Percentiles rank a stretch among this genome's conserved stretches.
Evolutionary conservation across 2,888 invertebrate genomes (phyloP).

Genomic region (Cephus rjabovi): DNA sequence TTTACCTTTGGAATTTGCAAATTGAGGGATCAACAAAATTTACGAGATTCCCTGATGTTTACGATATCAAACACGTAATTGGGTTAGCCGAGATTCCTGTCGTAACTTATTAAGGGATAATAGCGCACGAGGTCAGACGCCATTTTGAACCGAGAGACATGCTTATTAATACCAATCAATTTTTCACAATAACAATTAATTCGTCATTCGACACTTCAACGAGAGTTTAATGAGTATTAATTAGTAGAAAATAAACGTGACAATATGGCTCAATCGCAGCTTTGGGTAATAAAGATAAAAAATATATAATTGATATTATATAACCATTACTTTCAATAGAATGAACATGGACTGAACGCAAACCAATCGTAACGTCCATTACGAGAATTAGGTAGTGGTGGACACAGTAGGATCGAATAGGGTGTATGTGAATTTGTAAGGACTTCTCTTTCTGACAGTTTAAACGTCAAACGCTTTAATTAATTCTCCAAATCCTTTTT

Average conservation of each 20-base stretch:
- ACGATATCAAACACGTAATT: no score
- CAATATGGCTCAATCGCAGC: background rate
- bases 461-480: background rate
- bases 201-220: background rate
- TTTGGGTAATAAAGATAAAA: background rate
- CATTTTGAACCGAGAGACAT: background rate
- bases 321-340: background rate
- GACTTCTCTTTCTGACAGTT: background rate
- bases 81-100: background rate
- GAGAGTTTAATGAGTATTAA: background rate
- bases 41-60: no score
- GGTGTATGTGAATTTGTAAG: background rate
- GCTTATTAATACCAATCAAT: background rate
- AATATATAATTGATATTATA: background rate
- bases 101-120: background rate
- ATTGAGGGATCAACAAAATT: background rate
- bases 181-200: background rate
- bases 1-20: background rate
- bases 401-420: background rate
- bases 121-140: background rate
- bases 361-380: background rate
- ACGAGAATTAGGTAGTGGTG: background rate
- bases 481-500: background rate
- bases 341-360: background rate
- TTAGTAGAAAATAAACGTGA: background rate